These are phyloP conservation scores for Ctenomys sociabilis DNA, from an alignment of 2,113 vertebrate species.

Conservation along the genomic window DNA sequence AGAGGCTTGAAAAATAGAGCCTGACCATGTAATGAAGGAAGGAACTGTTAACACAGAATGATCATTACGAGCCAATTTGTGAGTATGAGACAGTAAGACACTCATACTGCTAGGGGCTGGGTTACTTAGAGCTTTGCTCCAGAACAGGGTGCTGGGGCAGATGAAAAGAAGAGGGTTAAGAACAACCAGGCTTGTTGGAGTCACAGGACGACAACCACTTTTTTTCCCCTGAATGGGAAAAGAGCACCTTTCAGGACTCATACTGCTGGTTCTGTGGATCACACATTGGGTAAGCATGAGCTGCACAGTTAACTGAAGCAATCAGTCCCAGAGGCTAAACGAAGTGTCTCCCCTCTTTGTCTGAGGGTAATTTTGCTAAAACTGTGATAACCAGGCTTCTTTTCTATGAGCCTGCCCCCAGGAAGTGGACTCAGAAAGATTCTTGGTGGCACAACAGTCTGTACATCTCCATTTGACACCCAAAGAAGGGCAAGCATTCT, in stretches of 20 bases:
- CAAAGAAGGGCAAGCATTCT: too few species aligned
- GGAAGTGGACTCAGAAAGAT: too few species aligned
- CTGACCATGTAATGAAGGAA: background rate
- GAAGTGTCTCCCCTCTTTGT: background rate
- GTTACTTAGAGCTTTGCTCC: background rate
- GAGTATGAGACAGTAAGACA: background rate
- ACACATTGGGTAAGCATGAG: background rate
- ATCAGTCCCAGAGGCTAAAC: too few species aligned
- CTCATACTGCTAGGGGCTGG: too few species aligned
- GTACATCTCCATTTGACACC: too few species aligned
- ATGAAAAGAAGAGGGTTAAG: background rate
- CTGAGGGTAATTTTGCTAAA: background rate
- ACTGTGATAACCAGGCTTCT: too few species aligned
- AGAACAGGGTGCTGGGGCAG: too few species aligned
- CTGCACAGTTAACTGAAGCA: too few species aligned
- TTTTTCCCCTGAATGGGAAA: background rate
- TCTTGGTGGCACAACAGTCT: too few species aligned
- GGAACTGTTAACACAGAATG: background rate
- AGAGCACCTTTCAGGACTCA: background rate
- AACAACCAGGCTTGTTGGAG: background rate
- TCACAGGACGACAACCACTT: too few species aligned
- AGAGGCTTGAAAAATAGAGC: background rate
- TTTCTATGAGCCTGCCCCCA: background rate
- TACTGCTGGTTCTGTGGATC: background rate
- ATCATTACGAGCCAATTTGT: background rate